A percentile compares a stretch with the other conserved stretches of the same genome.
phyloP scores from a whole-genome alignment of 2,888 invertebrate genomes.

The Ecdyonurus torrentis region DNA sequence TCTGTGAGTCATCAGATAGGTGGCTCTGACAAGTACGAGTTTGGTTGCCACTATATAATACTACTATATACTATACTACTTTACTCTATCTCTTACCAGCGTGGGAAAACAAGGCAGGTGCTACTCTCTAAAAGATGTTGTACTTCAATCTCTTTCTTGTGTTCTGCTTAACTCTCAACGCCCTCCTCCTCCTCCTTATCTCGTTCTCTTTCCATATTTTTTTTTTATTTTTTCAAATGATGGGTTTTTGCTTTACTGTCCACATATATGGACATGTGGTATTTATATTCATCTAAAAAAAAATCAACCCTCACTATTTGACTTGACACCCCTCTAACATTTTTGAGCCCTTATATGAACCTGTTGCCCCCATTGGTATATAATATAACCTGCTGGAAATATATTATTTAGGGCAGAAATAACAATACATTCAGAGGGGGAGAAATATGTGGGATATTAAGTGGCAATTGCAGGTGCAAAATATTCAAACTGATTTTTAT shows the following conservation, averaged over 20 bases:
- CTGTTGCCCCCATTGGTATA: neutral
- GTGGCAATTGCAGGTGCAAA: neutral
- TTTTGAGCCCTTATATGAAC: no score
- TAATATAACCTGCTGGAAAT: neutral
- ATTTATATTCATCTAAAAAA: no score
- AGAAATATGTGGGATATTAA: neutral
- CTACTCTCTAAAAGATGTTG: neutral
- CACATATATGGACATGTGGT: no score
- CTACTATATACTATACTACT: neutral
- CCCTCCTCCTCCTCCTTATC: neutral
- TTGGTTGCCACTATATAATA: no score
- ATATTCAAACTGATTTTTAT: neutral
- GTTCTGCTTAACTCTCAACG: neutral
- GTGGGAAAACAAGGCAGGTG: slow-evolving; percentile 6
- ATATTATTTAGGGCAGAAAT: neutral
- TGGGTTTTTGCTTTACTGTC: no score
- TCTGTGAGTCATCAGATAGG: neutral
- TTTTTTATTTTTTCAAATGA: no score
- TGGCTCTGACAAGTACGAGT: neutral
- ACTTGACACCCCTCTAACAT: neutral
- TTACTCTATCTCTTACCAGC: neutral
- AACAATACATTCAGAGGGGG: neutral
- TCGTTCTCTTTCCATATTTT: no score
- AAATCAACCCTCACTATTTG: no score
- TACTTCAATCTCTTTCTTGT: neutral